Evolutionary conservation across 2,797 vertebrate species (phyloP), one percentile per base, ranked within the genome.

Genomic region (Novumbra hubbsi): DNA sequence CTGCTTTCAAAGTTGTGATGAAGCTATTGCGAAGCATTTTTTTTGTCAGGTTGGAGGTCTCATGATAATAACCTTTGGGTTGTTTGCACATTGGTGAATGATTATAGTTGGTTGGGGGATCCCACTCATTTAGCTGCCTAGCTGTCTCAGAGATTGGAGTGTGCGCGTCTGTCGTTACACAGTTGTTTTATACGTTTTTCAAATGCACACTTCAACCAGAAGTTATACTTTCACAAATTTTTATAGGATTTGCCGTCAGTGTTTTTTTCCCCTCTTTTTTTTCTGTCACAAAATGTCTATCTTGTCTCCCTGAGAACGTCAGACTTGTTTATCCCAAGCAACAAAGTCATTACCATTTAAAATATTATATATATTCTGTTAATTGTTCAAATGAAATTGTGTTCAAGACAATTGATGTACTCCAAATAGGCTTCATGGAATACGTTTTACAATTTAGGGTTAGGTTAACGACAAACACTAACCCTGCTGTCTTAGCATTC

Each of bases 1-100:
- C 16, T 38, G 32, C 28, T 81, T 80, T 78, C 66, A 62, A 60
- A 70, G 74, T 78, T 81, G 52, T 70, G 45, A 49, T 15, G 70
- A 76, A 63, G 19, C 75, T 80, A 73, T 77, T 63, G 65, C 19
- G 34, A 27, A 16, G 28, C 27, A n/a, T 57, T 75, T 66, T 70
- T 41, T 27, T 2, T 55, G 12, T 5, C 17, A 27, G 21, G 34
- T 17, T 30, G 32, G 60, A 55, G 41, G 30, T 72, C 45, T 49
- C 32, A 52, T 24, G 21, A 67, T 73, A 52, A 62, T 55, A 45
- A 17, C 41, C 16, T 65, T 28, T 30, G 69, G 49, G n/a, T 41
- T 60, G 71, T 80, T 81, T 71, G 65, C 49, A 73, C 64, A 34
- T 64, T 55, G 41, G 65, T 74, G 21, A 62, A 74, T 78, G 57